A percentile compares a stretch with the other conserved stretches of the same genome.
Evolutionary conservation across 1,140 invertebrate genomes (phyloP).

Genomic region (Halesus radiatus): DNA sequence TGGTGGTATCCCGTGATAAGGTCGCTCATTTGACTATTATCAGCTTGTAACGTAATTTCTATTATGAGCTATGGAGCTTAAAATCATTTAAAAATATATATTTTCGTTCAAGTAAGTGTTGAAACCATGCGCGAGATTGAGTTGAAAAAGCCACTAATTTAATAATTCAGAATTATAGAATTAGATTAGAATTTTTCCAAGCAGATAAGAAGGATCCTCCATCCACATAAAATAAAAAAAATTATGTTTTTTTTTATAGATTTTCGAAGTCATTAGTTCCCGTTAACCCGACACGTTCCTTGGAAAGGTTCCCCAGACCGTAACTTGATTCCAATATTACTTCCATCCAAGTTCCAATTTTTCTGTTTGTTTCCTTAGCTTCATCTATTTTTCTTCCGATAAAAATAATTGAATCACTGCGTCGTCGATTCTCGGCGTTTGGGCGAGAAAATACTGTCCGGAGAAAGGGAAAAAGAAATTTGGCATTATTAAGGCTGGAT

Average conservation of each 20-base stretch:
- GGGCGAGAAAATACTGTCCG: background rate
- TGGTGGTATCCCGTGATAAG: too few relatives aligned
- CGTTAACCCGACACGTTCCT: background rate
- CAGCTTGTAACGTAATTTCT: too few relatives aligned
- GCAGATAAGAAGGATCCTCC: too few relatives aligned
- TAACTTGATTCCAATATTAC: slow-evolving; percentile 48
- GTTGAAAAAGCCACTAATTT: too few relatives aligned
- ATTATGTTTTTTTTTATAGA: background rate
- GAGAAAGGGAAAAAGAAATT: background rate
- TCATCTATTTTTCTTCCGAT: slow-evolving; percentile 46
- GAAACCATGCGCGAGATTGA: too few relatives aligned
- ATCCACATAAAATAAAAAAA: background rate
- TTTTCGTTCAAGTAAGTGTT: too few relatives aligned
- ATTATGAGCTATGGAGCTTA: too few relatives aligned
- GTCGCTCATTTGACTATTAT: too few relatives aligned
- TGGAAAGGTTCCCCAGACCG: background rate
- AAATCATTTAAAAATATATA: too few relatives aligned
- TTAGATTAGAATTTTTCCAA: too few relatives aligned
- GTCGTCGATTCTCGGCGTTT: background rate
- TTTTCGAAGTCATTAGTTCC: background rate
- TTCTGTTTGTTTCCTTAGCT: slow-evolving; percentile 39
- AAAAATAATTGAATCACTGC: slow-evolving; percentile 51
- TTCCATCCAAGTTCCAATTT: slow-evolving; percentile 6
- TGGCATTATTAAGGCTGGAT: background rate
- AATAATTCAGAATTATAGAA: too few relatives aligned